These are phyloP conservation scores for Mercenaria mercenaria DNA, from an alignment of 1,140 invertebrate species.

Conservation along the genomic window DNA sequence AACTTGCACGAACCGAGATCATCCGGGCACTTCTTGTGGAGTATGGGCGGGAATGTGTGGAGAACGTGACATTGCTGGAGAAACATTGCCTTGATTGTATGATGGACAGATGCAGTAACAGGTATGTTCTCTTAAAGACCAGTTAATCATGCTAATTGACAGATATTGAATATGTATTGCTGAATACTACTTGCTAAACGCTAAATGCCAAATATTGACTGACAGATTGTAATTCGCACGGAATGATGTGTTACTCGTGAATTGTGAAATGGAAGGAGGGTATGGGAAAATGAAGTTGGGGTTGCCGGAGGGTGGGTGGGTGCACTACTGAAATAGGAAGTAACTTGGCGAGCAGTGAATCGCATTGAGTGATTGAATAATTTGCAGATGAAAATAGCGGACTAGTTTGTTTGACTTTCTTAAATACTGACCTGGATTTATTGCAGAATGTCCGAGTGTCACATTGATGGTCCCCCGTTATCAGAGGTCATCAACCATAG, in stretches of 20 bases:
- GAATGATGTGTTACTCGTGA: too few relatives aligned
- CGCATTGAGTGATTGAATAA: too few relatives aligned
- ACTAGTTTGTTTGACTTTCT: too few relatives aligned
- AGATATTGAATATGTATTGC: background rate
- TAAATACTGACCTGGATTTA: background rate
- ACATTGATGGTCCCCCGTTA: constrained; percentile 41
- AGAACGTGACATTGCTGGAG: constrained; percentile 52
- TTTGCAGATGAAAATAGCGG: too few relatives aligned
- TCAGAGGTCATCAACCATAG: constrained; percentile 6
- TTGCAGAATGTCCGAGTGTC: constrained; percentile 54
- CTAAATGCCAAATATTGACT: too few relatives aligned
- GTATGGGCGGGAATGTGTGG: constrained; percentile 55
- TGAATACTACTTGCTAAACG: background rate
- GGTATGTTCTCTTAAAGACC: constrained; percentile 33
- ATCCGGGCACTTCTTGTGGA: constrained; percentile 59
- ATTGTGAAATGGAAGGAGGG: too few relatives aligned
- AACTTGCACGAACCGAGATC: constrained; percentile 58
- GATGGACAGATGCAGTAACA: constrained; percentile 53
- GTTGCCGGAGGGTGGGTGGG: too few relatives aligned
- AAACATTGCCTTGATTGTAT: constrained; percentile 58
- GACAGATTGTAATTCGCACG: too few relatives aligned
- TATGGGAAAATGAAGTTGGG: too few relatives aligned
- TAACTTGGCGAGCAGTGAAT: too few relatives aligned
- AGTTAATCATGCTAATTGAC: background rate
- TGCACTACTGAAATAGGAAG: too few relatives aligned